These are phyloP conservation scores for Sepiola atlantica DNA, from an alignment of 2,888 invertebrate genomes.

Conservation along the genomic window DNA sequence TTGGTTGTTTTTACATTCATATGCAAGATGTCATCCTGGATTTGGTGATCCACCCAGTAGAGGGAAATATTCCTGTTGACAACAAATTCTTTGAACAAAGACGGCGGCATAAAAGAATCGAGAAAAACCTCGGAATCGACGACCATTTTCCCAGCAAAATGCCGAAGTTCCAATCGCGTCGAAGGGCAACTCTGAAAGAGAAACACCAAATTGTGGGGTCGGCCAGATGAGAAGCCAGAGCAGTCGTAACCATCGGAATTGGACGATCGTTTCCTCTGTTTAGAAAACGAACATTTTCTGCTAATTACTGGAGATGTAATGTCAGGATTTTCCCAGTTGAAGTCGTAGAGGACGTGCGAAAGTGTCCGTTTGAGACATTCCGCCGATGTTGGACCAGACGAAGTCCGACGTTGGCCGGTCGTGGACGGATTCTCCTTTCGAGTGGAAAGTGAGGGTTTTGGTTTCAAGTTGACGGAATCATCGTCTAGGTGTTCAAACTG, in stretches of 20 bases:
- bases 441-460: not conserved
- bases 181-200: conserved; percentile 62
- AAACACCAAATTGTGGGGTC: conserved; percentile 58
- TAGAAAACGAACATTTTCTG: conserved; percentile 47
- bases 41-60: conserved; percentile 62
- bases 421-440: not conserved
- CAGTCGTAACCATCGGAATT: not conserved
- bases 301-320: conserved; percentile 64
- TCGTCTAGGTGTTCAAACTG: conserved; percentile 51
- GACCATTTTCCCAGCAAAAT: conserved; percentile 64
- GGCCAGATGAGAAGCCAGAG: not conserved
- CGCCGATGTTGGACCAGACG: conserved; percentile 51
- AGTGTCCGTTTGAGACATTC: conserved; percentile 59
- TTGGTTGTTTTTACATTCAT: not conserved
- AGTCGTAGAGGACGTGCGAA: conserved; percentile 65
- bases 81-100: conserved; percentile 58
- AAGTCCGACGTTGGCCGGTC: not conserved
- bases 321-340: conserved; percentile 66
- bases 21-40: not conserved
- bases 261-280: conserved; percentile 45
- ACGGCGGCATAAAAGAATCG: conserved; percentile 63
- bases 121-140: conserved; percentile 65
- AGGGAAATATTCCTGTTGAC: conserved; percentile 57
- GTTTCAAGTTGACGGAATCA: not conserved
- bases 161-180: conserved; percentile 54